A percentile compares a stretch with the other conserved stretches of the same genome.
Conservation (phyloP, 2,888 invertebrate genomes). For the Lacanobia oleracea region DNA sequence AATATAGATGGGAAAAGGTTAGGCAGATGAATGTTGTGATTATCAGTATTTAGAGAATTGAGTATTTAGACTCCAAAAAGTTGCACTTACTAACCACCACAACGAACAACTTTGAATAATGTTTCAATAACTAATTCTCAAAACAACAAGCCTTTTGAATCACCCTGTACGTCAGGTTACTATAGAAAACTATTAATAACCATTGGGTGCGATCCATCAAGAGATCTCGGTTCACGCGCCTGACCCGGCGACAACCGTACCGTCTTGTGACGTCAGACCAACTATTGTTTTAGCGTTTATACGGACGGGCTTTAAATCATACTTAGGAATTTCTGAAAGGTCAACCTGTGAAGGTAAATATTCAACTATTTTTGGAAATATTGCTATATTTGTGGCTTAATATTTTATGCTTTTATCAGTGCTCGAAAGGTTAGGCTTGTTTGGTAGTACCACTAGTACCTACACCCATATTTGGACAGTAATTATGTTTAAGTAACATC, state of each 20-base stretch:
- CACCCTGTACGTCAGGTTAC: conserved; percentile 57
- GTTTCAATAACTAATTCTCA: not conserved
- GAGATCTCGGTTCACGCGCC: conserved; percentile 60
- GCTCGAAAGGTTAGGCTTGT: too few relatives aligned
- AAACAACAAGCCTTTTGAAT: not conserved
- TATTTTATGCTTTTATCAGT: not conserved
- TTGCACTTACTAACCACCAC: too few relatives aligned
- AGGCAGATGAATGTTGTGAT: too few relatives aligned
- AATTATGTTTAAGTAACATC: too few relatives aligned
- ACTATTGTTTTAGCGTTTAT: conserved; percentile 33
- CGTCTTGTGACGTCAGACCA: conserved; percentile 43
- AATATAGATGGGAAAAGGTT: too few relatives aligned
- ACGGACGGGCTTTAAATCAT: conserved; percentile 13
- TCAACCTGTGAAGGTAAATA: not conserved
- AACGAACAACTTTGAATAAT: too few relatives aligned
- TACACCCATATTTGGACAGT: too few relatives aligned
- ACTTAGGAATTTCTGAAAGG: conserved; percentile 19
- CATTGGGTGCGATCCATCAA: conserved; percentile 71
- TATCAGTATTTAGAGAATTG: too few relatives aligned
- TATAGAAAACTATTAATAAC: conserved; percentile 71
- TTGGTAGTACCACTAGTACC: too few relatives aligned
- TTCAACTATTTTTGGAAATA: not conserved
- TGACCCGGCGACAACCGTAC: conserved; percentile 56
- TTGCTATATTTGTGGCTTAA: not conserved
- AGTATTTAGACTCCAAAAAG: too few relatives aligned